Base-by-base conservation (phyloP, 2,113 vertebrate species). In the Xiphophorus couchianus region DNA sequence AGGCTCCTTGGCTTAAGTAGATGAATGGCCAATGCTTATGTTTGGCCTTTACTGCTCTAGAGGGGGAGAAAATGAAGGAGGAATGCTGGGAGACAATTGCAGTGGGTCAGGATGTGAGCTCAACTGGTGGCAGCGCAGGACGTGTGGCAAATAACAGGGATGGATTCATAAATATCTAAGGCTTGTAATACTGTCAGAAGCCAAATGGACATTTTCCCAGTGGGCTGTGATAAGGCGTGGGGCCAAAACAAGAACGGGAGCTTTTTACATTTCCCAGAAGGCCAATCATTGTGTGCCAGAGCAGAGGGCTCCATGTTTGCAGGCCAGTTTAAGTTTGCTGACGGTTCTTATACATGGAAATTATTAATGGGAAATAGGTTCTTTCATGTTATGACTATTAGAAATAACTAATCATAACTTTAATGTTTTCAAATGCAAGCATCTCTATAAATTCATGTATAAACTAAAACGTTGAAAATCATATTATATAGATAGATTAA, bases 241-340 rank as follows among this genome's bases (percentile, higher is more conserved):
- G 82, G 85, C 83, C 82, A 85, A 83, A 71, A 87, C 87, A 82
- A 25, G 60, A 69, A 88, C 33, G 70, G 66, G 68, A 75, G 80
- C 82, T 80, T 90, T 86, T 92, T 92, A 91, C 87, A 88, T 88
- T 77, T 68, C 81, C 68, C 77, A 89, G 82, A 82, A 91, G 90
- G 82, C 73, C 73, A 84, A 85, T 91, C 86, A 90, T 84, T 87
- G 78, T 84, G 88, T 82, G 71, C 72, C 84, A 81, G 78, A 85
- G 88, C 86, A 81, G 81, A 77, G 65, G 72, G 64, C 62, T 77
- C 71, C 89, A 73, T 87, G 83, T 85, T 88, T 88, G 88, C 83
- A 86, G 76, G 80, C 74, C 79, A 66, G 30, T 86, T 91, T 84
- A 89, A 81, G 63, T 74, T 37, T 78, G 62, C 75, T 73, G 66